Evolutionary conservation across 92 coral and sea anemone genomes (phyloP), one percentile per base, ranked within the genome.

Genomic region (Zoanthus sansibaricus): DNA sequence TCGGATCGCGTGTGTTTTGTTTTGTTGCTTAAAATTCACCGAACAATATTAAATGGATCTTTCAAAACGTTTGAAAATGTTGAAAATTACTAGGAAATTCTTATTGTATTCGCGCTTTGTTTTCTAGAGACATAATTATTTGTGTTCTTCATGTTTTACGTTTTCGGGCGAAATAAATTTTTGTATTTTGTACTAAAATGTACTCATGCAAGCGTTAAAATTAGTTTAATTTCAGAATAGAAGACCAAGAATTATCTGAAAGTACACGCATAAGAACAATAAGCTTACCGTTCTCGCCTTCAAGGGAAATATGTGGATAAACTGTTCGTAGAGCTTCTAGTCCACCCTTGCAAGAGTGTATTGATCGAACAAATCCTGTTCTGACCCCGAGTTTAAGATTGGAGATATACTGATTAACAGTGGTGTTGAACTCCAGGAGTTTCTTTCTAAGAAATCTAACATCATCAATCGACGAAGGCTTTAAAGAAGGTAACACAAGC

Each of bases 401-500:
- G 15, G 59, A 66, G 21, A 80, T 80, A 30, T 80, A 80, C 61
- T 67, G 85, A 47, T 47, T 46, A 9, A 80, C 45, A 8, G 75
- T 46, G 4, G 85, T 66, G 37, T 66, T 80, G 52, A 80, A 80
- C 16, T 80, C 88, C 18, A 59, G 85, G 7, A 91, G 84, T 13
- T 69, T 91, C 45, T 84, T 83, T 77, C 83, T 87, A 20, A 91
- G 37, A 25, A 78, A 48, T 51, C 80, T 88, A 86, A 91, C 48
- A 21, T 91, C 94, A 52, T 32, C 58, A 0, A 86, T 33, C 46
- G 86, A 75, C 46, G 82, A 70, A 10, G 94, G 94, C 66, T 87
- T 87, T 59, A 91, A 72, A 54, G 68, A 88, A n/a, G 79, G 87
- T 76, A 91, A 73, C 25, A 54, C 83, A 46, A 51, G 49, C 66